Evolutionary conservation across 2,113 vertebrate genomes (phyloP).

Genomic region (Cephalophus harveyi): DNA sequence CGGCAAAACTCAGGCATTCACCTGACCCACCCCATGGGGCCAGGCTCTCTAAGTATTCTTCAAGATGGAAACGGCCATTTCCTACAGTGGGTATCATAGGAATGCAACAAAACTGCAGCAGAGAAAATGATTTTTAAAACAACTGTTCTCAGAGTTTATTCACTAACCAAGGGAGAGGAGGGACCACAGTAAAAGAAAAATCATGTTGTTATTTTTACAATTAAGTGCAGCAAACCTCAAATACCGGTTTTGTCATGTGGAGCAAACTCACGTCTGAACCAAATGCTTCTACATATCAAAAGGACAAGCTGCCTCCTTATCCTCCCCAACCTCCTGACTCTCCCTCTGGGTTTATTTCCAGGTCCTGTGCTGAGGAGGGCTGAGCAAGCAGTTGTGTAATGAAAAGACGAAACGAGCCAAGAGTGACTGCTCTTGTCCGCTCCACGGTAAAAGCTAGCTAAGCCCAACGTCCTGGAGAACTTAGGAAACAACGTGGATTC

Average conservation of each 20-base stretch:
- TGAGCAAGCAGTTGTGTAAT: neutral
- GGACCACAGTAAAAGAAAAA: neutral
- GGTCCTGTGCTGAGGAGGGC: neutral
- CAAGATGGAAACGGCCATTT: conserved; percentile 50
- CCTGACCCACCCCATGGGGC: conserved; percentile 61
- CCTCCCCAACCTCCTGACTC: neutral
- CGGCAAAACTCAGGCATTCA: conserved; percentile 66
- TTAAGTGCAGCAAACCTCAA: neutral
- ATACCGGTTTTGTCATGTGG: neutral
- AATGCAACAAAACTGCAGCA: conserved; percentile 49
- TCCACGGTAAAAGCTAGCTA: conserved; percentile 22
- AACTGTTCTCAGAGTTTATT: conserved; percentile 56
- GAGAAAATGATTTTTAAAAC: conserved; percentile 60
- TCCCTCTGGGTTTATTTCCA: neutral
- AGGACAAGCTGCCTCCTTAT: neutral
- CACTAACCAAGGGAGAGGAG: neutral
- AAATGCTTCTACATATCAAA: neutral
- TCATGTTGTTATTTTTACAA: neutral
- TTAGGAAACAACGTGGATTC: neutral
- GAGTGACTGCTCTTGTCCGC: neutral
- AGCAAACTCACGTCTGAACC: neutral
- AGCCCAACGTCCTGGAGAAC: accelerated
- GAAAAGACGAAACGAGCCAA: neutral
- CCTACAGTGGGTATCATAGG: conserved; percentile 48
- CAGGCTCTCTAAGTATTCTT: conserved; percentile 63